Percentiles rank a stretch among this genome's conserved stretches.
phyloP scores from a whole-genome alignment of 2,888 invertebrate species.

The Acronicta alni region DNA sequence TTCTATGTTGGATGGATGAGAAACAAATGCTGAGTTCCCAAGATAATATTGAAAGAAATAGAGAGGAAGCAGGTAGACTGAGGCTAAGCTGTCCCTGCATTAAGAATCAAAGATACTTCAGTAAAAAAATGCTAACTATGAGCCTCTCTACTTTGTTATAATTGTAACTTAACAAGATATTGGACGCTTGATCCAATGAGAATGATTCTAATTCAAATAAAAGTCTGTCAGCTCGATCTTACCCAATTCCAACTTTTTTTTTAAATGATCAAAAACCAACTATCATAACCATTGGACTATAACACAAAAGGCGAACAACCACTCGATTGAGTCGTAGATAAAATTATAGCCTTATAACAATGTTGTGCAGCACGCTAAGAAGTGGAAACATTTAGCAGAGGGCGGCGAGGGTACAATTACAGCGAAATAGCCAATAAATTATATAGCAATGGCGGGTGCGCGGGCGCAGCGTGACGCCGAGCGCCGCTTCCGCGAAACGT shows the following conservation, averaged over 20 bases:
- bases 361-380: conserved; percentile 59
- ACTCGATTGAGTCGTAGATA: conserved; percentile 47
- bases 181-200: background rate
- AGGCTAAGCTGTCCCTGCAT: too few species aligned
- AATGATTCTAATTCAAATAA: background rate
- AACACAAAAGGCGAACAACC: conserved; percentile 9
- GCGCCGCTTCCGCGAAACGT: conserved; percentile 82
- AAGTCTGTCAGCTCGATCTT: too few species aligned
- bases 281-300: conserved; percentile 12
- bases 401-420: conserved; percentile 83
- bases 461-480: conserved; percentile 80
- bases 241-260: background rate
- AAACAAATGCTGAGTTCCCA: background rate
- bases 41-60: too few species aligned
- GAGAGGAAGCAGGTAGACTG: too few species aligned
- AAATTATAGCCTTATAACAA: conserved; percentile 59
- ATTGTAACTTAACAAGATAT: background rate
- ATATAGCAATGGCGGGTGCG: conserved; percentile 66
- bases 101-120: too few species aligned
- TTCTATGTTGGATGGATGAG: background rate
- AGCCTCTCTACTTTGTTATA: too few species aligned
- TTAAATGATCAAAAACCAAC: background rate
- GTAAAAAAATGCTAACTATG: too few species aligned
- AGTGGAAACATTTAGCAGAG: conserved; percentile 69
- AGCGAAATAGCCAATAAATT: conserved; percentile 77